Base-by-base conservation (phyloP, 2,113 vertebrate species). In the Rhagologus leucostigma region DNA sequence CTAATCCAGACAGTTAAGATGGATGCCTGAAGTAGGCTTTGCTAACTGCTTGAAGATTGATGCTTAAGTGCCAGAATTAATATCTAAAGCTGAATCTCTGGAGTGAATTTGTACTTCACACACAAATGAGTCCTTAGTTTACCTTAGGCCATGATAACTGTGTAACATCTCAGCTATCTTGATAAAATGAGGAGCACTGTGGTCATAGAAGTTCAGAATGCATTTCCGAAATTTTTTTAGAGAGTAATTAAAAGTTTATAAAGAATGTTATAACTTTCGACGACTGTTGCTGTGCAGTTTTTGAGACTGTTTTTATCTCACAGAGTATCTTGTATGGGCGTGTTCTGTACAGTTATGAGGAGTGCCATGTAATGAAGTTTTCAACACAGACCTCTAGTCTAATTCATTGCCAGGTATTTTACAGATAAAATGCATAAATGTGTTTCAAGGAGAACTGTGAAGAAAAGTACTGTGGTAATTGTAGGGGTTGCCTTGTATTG, bases 311-410 rank as follows among this genome's bases (percentile, higher is more conserved):
- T 59, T 84, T 65, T 60, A 47, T 68, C 23, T 91, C 23, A 2
- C 12, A 21, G 24, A 56, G 0, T 56, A 11, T 75, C 57, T 87
- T 62, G 32, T 50, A 55, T 1, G 1, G 60, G 18, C 2, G 0
- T 4, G 32, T 76, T 85, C 55, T 57, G 22, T 32, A 37, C 0
- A 0, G 9, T 69, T 7, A 3, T 4, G 9, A 68, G 55, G 33
- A 67, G 26, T 59, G 47, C 55, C 10, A 6, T 3, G 6, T 64
- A 76, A 65, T 49, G 55, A 82, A 41, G n/a, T 82, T 89, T 84
- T 87, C 60, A 47, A 16, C 32, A 71, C 20, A n/a, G 23, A 18
- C 71, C 24, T 7, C 18, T 35, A 33, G 21, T 41, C n/a, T 75
- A 87, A 79, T 75, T 79, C 13, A 17, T 42, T 90, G 47, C 29